These are phyloP conservation scores for Clamator glandarius DNA, from an alignment of 2,797 vertebrate genomes.

Conservation along the genomic window DNA sequence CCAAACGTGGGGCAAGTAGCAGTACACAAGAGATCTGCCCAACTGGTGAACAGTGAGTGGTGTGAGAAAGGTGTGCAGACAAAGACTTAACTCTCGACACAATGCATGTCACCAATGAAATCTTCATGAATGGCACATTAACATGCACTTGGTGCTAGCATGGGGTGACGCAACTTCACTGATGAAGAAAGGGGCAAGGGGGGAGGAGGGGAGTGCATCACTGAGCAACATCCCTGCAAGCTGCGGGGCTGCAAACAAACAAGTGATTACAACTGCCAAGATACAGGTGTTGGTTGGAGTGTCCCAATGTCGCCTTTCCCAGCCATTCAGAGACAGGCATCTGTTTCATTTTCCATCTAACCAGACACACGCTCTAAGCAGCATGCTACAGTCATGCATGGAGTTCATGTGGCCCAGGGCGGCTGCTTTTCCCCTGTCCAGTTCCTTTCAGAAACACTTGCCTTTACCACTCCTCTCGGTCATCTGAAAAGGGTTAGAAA, in stretches of 20 bases:
- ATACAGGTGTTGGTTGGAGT: conserved; percentile 30
- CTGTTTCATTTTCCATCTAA: conserved; percentile 63
- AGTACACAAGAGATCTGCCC: conserved; percentile 66
- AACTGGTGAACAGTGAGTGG: conserved; percentile 71
- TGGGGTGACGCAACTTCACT: conserved; percentile 46
- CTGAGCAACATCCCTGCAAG: conserved; percentile 14
- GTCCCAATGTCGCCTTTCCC: conserved; percentile 16
- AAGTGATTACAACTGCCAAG: conserved; percentile 41
- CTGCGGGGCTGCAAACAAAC: conserved; percentile 33
- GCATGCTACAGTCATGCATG: conserved; percentile 22
- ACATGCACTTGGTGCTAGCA: conserved; percentile 65
- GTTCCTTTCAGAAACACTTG: conserved; percentile 25
- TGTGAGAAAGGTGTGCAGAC: conserved; percentile 71
- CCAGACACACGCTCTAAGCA: conserved; percentile 62
- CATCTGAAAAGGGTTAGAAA: conserved; percentile 66
- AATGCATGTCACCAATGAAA: conserved; percentile 74
- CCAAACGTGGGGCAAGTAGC: neutral
- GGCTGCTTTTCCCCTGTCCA: neutral
- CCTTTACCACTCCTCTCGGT: conserved; percentile 9
- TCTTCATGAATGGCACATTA: conserved; percentile 65
- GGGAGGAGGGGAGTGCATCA: neutral
- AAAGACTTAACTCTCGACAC: conserved; percentile 75
- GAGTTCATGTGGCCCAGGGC: neutral
- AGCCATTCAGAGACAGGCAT: conserved; percentile 27
- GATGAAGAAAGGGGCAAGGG: conserved; percentile 22